Conservation (phyloP, 2,888 invertebrate species). For the Leucophenga maculata region DNA sequence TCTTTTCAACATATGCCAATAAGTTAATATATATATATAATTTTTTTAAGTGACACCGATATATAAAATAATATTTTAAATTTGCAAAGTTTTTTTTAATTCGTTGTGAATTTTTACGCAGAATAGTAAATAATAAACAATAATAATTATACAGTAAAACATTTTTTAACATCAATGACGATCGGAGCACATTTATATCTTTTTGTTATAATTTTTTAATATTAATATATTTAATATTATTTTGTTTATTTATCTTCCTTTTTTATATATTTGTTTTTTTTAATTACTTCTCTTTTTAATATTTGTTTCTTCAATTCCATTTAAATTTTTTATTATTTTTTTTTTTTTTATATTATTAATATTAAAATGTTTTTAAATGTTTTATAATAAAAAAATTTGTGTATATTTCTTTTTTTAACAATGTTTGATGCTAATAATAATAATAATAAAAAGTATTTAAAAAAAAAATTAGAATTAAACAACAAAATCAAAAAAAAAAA, state of each 20-base stretch:
- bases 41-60: too few relatives aligned
- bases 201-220: conserved; percentile 60
- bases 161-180: conserved; percentile 64
- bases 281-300: not conserved
- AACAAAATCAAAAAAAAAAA: too few relatives aligned
- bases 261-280: conserved; percentile 34
- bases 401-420: conserved; percentile 11
- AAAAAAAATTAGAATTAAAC: too few relatives aligned
- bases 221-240: conserved; percentile 47
- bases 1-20: too few relatives aligned
- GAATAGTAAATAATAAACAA: conserved; percentile 3
- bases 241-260: conserved; percentile 31
- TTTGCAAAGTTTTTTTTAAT: too few relatives aligned
- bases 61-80: too few relatives aligned
- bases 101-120: too few relatives aligned
- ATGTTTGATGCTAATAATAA: conserved; percentile 27
- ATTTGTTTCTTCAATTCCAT: too few relatives aligned
- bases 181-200: conserved; percentile 40
- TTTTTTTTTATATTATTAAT: not conserved
- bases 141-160: conserved; percentile 29
- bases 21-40: too few relatives aligned
- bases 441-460: conserved; percentile 34
- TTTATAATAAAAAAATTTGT: too few relatives aligned
- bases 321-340: too few relatives aligned
- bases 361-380: conserved; percentile 24